Base-by-base conservation (phyloP, 2,797 vertebrate species). In the Lacerta agilis region DNA sequence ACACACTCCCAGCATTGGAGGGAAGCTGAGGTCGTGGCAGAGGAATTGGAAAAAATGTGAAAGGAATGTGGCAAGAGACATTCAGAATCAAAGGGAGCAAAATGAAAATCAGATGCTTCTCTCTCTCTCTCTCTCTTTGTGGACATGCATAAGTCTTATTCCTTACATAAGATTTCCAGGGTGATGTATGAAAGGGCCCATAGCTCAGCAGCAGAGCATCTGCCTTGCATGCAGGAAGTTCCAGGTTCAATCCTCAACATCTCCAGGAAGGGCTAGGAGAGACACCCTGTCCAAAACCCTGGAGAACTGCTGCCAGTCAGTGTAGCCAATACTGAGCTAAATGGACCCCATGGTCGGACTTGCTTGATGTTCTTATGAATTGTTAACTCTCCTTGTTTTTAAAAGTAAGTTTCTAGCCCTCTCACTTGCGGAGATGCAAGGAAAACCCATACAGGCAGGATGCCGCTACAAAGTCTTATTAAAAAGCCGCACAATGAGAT, bases 31-130 rank as follows among this genome's bases (percentile, higher is more conserved):
- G 72, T 64, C 58, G 10, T 0, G 17, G 88, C 49, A 72, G 81
- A 82, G 18, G 18, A 78, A 69, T 9, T 55, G 61, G 80, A 58
- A 36, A 83, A 82, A 81, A 73, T 38, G 9, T 18, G 76, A 80
- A 67, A 81, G 75, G 58, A 72, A 75, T 25, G 0, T 1, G 80
- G 77, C 25, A 72, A 58, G 43, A 78, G 83, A 36, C 64, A 1
- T 9, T 10, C 0, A 0, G 29, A 73, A 79, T 43, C 15, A 75
- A 75, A 6, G 25, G 55, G 55, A 4, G 8, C 5, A 64, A 58
- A 82, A 0, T 0, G 18, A 82, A 61, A 43, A 36, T 20, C 27
- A 0, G 6, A 41, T 0, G 3, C 1, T 27, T 61, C 71, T 7
- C 71, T 5, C 71, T 2, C 33, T 61, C 27, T 49, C 3, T 61